These are phyloP conservation scores for Chondrosia reniformis DNA, from an alignment of 37 sponge, comb jelly and placozoan species.

Conservation along the genomic window DNA sequence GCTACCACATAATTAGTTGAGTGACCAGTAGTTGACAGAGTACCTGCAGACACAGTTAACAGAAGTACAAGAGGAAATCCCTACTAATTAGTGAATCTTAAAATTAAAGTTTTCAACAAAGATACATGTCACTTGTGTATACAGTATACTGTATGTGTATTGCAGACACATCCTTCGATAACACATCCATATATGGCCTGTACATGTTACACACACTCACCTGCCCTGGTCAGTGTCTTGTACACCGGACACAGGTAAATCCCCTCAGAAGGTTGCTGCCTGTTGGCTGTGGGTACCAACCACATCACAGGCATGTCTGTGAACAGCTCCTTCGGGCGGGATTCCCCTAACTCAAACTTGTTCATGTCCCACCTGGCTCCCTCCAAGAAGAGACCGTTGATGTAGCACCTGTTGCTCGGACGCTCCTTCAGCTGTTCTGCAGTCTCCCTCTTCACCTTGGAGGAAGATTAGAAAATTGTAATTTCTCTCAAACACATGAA, in stretches of 20 bases:
- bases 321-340: conserved; percentile 92
- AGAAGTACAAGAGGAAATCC: background rate
- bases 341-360: conserved; percentile 71
- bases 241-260: conserved; percentile 96
- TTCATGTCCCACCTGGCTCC: conserved; percentile 84
- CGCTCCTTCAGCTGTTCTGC: conserved; percentile 51
- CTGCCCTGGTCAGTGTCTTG: conserved; percentile 97
- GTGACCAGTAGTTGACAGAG: conserved; percentile 76
- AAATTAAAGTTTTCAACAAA: background rate
- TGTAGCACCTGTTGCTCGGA: conserved; percentile 92
- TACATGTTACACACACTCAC: conserved; percentile 48
- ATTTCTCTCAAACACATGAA: no score
- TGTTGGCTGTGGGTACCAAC: conserved; percentile 82
- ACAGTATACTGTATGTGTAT: no score
- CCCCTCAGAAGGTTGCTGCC: conserved; percentile 67
- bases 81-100: background rate
- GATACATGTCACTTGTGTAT: background rate
- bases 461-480: no score
- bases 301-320: conserved; percentile 93
- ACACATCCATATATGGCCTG: background rate
- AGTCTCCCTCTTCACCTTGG: conserved; percentile 45
- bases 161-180: no score
- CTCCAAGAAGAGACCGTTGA: conserved; percentile 88
- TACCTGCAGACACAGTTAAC: conserved; percentile 33
- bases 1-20: conserved; percentile 88